A percentile compares a stretch with the other conserved stretches of the same genome.
Conservation (phyloP, 1,140 invertebrate genomes). For the Epicauta chinensis region DNA sequence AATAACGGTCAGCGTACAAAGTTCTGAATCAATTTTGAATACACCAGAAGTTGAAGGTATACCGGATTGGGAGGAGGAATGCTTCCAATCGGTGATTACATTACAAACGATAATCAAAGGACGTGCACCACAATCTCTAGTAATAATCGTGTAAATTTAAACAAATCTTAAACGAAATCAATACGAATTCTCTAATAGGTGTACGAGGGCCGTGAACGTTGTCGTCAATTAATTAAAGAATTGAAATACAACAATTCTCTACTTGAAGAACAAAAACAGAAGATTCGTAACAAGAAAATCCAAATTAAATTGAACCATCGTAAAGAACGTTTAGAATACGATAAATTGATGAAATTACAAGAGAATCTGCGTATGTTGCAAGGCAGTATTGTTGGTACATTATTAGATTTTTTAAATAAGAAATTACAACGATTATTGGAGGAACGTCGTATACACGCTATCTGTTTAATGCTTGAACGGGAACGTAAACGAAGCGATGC, state of each 20-base stretch:
- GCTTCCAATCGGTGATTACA: conserved; percentile 52
- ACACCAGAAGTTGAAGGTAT: conserved; percentile 53
- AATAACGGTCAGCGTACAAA: conserved; percentile 27
- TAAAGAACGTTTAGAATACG: conserved; percentile 24
- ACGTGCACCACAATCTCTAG: conserved; percentile 61
- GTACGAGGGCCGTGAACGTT: conserved; percentile 59
- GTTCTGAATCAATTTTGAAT: conserved; percentile 15
- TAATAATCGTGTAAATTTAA: conserved; percentile 39
- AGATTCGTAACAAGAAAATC: conserved; percentile 45
- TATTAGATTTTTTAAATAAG: conserved; percentile 68
- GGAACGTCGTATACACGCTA: conserved; percentile 64
- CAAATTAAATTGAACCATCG: conserved; percentile 44
- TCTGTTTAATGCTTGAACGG: conserved; percentile 59
- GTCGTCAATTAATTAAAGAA: conserved; percentile 61
- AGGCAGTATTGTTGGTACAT: conserved; percentile 55
- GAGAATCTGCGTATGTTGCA: conserved; percentile 53
- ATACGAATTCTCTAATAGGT: conserved; percentile 52
- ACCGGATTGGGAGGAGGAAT: conserved; percentile 47
- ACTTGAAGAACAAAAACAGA: conserved; percentile 45
- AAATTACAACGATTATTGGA: conserved; percentile 64
- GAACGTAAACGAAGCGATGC: conserved; percentile 67
- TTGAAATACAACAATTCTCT: conserved; percentile 57
- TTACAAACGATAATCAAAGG: conserved; percentile 62
- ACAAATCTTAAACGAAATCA: no score
- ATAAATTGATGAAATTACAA: conserved; percentile 15